Evolutionary conservation across 1,140 invertebrate genomes (phyloP).

Genomic region (Heliconius hermathena): DNA sequence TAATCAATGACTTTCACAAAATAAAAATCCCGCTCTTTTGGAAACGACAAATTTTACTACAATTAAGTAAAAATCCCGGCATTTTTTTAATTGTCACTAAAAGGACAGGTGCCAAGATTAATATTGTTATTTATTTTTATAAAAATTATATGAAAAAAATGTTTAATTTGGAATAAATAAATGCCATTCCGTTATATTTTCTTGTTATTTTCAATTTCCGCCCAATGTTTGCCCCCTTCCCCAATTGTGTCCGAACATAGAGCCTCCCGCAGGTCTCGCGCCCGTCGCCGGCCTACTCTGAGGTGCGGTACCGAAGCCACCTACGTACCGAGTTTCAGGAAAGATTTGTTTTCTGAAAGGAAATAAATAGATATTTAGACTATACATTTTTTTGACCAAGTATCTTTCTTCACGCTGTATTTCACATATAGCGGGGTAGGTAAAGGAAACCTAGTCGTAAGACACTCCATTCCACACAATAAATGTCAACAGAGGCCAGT

Average conservation of each 20-base stretch:
- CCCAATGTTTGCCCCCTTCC: slow-evolving; percentile 87
- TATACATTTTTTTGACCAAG: no score
- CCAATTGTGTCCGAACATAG: slow-evolving; percentile 86
- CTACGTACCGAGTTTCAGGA: slow-evolving; percentile 85
- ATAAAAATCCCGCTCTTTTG: neutral
- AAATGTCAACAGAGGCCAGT: no score
- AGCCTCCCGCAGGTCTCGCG: slow-evolving; percentile 55
- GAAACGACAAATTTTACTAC: no score
- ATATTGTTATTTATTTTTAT: neutral
- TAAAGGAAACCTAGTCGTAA: no score
- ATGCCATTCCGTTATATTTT: neutral
- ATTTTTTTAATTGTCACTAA: neutral
- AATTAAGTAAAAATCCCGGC: neutral
- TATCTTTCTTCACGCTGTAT: no score
- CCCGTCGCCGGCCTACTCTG: slow-evolving; percentile 62
- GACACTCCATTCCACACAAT: no score
- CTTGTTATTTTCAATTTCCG: slow-evolving; percentile 67
- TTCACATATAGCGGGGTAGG: no score
- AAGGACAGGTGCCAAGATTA: neutral
- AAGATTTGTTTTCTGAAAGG: slow-evolving; percentile 86
- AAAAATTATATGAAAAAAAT: neutral
- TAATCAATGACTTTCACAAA: no score
- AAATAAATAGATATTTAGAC: slow-evolving; percentile 10
- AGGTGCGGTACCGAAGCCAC: slow-evolving; percentile 86
- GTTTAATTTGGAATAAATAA: neutral